These are phyloP conservation scores for Rhinoptilus africanus DNA, from an alignment of 2,113 vertebrate species.

Conservation along the genomic window DNA sequence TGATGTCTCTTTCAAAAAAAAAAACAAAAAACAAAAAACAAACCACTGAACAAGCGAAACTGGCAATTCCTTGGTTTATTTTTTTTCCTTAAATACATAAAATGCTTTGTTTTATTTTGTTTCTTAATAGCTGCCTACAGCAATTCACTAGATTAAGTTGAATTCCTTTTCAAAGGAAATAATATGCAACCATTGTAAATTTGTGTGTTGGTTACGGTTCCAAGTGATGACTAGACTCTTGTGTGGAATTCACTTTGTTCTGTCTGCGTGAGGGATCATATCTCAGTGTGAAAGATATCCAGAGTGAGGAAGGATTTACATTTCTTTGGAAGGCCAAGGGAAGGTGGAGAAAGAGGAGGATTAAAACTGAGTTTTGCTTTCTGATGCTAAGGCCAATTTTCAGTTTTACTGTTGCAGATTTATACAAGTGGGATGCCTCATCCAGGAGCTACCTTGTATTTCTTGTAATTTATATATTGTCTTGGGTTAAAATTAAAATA, in stretches of 20 bases:
- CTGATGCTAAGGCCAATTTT: neutral
- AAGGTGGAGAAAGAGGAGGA: neutral
- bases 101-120: neutral
- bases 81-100: neutral
- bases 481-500: neutral
- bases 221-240: neutral
- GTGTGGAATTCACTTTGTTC: neutral
- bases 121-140: neutral
- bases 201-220: neutral
- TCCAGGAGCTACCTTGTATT: neutral
- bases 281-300: neutral
- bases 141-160: neutral
- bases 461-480: neutral
- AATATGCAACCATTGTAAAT: neutral
- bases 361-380: neutral
- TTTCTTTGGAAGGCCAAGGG: neutral
- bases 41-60: neutral
- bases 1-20: neutral
- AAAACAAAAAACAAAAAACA: neutral
- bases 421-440: neutral
- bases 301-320: neutral
- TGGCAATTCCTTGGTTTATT: neutral
- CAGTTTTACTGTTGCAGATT: neutral
- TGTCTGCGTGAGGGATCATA: neutral
- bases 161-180: neutral